Base-by-base conservation (phyloP, 2,888 invertebrate genomes). In the Isoperla grammatica region DNA sequence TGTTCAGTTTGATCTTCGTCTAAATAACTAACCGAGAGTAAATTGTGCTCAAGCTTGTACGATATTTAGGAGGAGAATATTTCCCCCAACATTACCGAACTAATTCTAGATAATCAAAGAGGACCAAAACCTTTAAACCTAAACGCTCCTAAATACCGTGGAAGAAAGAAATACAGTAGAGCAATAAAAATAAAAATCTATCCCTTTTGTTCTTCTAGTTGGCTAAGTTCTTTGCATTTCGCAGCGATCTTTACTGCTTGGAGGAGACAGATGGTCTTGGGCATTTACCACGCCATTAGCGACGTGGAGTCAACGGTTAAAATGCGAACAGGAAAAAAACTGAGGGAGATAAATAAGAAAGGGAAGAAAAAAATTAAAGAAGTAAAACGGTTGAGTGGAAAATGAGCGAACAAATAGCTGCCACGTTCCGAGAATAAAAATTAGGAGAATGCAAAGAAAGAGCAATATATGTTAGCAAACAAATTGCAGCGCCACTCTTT, bases 231-330 rank as follows among this genome's bases (percentile, higher is more conserved):
- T 29, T 29, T 29, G 29, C 29, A 29, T 29, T 29, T 29, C 19
- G 50, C 50, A 35, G 8, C 29, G 29, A 29, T 29, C 29, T 29
- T 29, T 29, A 29, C 5, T 29, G 50, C 37, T 9, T 5, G 1
- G 15, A 12, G 48, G 40, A 50, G 46, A 45, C 61, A 61, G 61
- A 61, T 58, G 61, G 54, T 54, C 17, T 35, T 45, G 37, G 61
- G 53, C 61, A 45, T 61, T 61, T 61, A 61, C 57, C 61, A 61
- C 55, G 46, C 61, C 61, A 61, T 61, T 61, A 61, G 61, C 58
- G 61, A 17, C 20, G 29, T 6, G 6, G 11, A 45, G 15, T 3
- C 53, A 13, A 37, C 37, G 53, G 53, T 53, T 53, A 53, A 53
- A 37, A 13, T 19, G 9, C 39, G 53, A 53, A 53, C 53, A 22